Base-by-base conservation (phyloP, 2,797 vertebrate species). In the Anguilla pacifica region DNA sequence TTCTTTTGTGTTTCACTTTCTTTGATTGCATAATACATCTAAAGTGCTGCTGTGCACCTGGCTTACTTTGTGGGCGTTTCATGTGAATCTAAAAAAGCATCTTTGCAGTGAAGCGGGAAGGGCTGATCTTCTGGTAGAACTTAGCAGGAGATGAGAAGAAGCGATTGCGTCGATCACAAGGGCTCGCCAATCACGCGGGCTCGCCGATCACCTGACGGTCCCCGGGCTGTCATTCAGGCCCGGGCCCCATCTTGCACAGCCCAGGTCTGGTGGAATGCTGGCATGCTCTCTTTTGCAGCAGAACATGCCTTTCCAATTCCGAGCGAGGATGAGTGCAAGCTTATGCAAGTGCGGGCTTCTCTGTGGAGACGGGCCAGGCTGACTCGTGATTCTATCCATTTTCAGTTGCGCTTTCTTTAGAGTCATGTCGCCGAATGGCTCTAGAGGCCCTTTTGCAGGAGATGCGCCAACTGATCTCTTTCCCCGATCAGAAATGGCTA, bases 81-180 rank as follows among this genome's bases (percentile, higher is more conserved):
- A 7, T 82, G 22, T 2, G 35, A 25, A 82, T 51, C 22, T n/a
- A 11, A 72, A 46, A 46, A 46, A 43, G 83, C 25, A 51, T 87
- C 17, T 87, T 72, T 35, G 6, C 83, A 39, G 22, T 39, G 83
- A 61, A 61, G 53, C 3, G 15, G 19, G 22, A 64, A 22, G 1
- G 15, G 57, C 57, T 67, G 19, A 86, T 67, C 22, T 53, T 49
- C 64, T 72, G 46, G 31, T 72, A 74, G 72, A 87, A 84, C 79
- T 39, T 6, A 39, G 10, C 28, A 13, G 28, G 70, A 85, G 83
- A 59, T 59, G 28, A 9, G 13, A 49, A 19, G 59, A 85, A 43
- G 59, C 22, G 35, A 85, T 70, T 46, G 13, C 35, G 4, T 11
- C 3, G 31, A 35, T 55, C 83, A 84, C 83, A 9, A 10, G 83